A percentile compares a stretch with the other conserved stretches of the same genome.
These are phyloP conservation scores for Carpatolechia fugitivella DNA, from an alignment of 2,888 invertebrate species.

Conservation along the genomic window DNA sequence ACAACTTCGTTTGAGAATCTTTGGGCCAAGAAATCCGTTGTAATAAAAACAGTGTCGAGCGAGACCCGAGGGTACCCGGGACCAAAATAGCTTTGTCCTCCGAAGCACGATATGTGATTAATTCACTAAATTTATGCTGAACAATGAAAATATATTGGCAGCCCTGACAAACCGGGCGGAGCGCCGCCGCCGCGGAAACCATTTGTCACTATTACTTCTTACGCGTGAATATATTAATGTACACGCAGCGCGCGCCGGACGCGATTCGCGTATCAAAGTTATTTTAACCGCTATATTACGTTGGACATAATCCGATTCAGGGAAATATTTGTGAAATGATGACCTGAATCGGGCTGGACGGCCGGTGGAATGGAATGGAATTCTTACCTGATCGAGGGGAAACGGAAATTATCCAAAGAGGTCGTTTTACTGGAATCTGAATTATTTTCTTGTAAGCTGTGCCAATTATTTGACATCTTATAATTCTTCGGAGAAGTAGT, in stretches of 20 bases:
- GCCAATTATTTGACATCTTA: too few relatives aligned
- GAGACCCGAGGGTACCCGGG: too few relatives aligned
- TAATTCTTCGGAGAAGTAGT: too few relatives aligned
- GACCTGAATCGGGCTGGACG: not conserved
- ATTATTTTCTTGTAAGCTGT: too few relatives aligned
- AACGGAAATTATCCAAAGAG: too few relatives aligned
- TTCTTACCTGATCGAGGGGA: too few relatives aligned
- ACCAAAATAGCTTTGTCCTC: too few relatives aligned
- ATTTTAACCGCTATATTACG: not conserved
- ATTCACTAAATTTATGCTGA: not conserved
- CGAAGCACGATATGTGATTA: not conserved
- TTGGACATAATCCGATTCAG: not conserved
- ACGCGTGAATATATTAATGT: slow-evolving; percentile 6
- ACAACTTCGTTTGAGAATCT: too few relatives aligned
- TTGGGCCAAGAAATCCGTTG: too few relatives aligned
- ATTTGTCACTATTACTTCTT: slow-evolving; percentile 8
- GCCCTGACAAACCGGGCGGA: not conserved
- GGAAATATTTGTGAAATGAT: not conserved
- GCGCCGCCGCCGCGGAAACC: slow-evolving; percentile 2
- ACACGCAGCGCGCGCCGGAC: slow-evolving; percentile 1
- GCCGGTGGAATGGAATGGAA: not conserved
- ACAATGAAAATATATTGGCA: not conserved
- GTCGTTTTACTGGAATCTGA: too few relatives aligned
- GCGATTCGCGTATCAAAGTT: not conserved
- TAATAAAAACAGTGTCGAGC: too few relatives aligned